Evolutionary conservation across 2,888 invertebrate genomes (phyloP), one percentile per base, ranked within the genome.

Genomic region (Apotomis betuletana): DNA sequence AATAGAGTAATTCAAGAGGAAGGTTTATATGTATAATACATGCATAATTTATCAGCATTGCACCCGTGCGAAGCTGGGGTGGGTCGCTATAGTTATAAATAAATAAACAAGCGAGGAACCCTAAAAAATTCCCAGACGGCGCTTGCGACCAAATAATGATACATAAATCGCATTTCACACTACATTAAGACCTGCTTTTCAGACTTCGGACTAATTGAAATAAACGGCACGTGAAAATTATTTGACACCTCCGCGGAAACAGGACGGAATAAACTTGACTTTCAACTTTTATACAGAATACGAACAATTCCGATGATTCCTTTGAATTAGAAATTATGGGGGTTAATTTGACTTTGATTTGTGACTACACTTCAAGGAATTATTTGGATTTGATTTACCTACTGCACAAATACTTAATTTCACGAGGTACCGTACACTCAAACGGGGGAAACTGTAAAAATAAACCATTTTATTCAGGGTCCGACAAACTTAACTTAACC

Each of bases 141-240:
- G 74, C 77, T 76, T 75, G 63, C 12, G 55, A 54, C 67, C 62
- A 78, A 80, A 82, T 79, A 79, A 82, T 80, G 81, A 80, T 80
- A 49, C 81, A 86, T 89, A 88, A 89, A 88, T 89, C 79, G 80
- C 82, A 79, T 78, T 76, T 75, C 74, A 75, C 77, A 69, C 74
- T 74, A 73, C 74, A 75, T 74, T 73, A 82, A 80, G 78, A 76
- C 81, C 80, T 77, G 76, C 79, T 80, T 81, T 81, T 79, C 81
- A 77, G 78, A 80, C 79, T 86, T 79, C 82, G 77, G 78, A 80
- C 79, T 86, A 87, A 89, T 87, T 89, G 85, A 85, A 87, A 89
- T 87, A 82, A 86, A 88, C 75, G 82, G 85, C 83, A 77, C 62
- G 61, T 76, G 76, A 81, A 81, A 83, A 82, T 80, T 78, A 77